phyloP scores from a whole-genome alignment of 2,113 vertebrate genomes.

The Corythornis madagascariensis region DNA sequence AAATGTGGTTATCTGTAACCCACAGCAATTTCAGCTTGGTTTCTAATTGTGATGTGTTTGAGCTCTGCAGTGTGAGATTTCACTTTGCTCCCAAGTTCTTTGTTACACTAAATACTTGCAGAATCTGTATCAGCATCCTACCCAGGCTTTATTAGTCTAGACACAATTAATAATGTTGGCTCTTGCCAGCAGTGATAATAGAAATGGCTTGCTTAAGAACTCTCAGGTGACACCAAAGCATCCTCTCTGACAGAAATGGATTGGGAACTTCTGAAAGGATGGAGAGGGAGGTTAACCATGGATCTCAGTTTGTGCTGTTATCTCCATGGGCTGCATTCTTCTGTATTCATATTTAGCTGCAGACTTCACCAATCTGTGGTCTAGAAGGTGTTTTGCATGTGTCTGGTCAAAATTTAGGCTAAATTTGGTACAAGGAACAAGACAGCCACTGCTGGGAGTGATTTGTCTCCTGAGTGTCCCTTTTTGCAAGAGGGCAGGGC shows the following conservation, averaged over 20 bases:
- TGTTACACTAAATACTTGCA: background rate
- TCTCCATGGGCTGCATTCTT: background rate
- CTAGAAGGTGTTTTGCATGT: background rate
- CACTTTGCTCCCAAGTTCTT: background rate
- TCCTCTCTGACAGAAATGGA: background rate
- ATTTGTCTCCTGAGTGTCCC: background rate
- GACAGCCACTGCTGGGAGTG: background rate
- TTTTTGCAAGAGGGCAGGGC: background rate
- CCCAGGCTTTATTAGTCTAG: background rate
- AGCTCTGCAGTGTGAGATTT: background rate
- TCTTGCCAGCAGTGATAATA: background rate
- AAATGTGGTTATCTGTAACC: background rate
- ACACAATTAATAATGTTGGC: background rate
- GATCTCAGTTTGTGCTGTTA: background rate
- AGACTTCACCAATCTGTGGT: background rate
- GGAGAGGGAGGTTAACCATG: background rate
- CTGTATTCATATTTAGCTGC: background rate
- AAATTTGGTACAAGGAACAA: background rate
- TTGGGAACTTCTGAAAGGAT: background rate
- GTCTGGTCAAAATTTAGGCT: background rate
- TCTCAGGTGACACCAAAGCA: background rate
- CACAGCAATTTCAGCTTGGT: background rate
- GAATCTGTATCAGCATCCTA: background rate
- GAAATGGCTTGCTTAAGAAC: background rate
- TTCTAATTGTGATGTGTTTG: background rate